Evolutionary conservation across 2,797 vertebrate species (phyloP).

Genomic region (Cephalopachus bancanus): DNA sequence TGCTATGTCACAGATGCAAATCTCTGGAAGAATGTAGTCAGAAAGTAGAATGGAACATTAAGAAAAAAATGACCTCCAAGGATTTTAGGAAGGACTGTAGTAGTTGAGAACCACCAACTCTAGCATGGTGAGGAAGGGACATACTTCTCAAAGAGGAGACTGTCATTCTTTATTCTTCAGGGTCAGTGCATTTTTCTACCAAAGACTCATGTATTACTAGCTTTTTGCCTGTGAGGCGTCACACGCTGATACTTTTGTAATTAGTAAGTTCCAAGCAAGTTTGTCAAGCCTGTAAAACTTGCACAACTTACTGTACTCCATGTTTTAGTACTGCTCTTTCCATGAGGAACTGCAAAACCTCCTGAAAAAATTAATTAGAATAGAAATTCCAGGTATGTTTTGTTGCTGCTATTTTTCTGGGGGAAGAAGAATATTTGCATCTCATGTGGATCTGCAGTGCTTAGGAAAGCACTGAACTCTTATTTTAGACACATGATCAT

Average conservation of each 20-base stretch:
- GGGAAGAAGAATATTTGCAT: not conserved
- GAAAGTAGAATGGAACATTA: not conserved
- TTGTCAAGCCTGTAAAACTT: slow-evolving; percentile 62
- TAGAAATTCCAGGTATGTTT: not conserved
- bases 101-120: not conserved
- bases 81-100: not conserved
- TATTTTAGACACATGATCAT: not conserved
- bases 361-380: slow-evolving; percentile 3
- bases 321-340: not conserved
- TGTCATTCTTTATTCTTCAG: not conserved
- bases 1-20: rapidly evolving
- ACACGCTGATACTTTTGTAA: not conserved
- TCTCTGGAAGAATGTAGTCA: not conserved
- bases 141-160: not conserved
- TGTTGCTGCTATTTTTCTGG: not conserved
- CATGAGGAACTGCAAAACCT: not conserved
- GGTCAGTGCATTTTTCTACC: not conserved
- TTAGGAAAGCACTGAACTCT: not conserved
- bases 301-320: not conserved
- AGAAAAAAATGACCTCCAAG: not conserved
- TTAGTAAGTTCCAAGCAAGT: slow-evolving; percentile 45
- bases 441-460: not conserved
- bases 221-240: not conserved
- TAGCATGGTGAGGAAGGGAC: not conserved
- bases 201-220: not conserved